Evolutionary conservation across 2,113 vertebrate species (phyloP).

Genomic region (Hoplias malabaricus): DNA sequence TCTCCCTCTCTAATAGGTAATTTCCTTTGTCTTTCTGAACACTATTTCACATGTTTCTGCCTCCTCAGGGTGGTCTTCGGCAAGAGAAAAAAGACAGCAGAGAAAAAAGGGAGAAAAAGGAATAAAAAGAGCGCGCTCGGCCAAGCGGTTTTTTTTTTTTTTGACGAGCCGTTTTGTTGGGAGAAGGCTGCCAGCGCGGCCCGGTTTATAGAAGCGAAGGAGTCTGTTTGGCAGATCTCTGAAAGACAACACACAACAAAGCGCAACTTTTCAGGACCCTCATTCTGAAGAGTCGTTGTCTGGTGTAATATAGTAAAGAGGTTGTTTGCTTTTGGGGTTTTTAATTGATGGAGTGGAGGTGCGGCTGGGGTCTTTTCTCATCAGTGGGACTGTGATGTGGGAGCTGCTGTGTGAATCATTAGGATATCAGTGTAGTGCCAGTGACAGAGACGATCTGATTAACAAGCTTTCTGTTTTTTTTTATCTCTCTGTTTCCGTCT

Average conservation of each 20-base stretch:
- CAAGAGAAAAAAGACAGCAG: conserved; percentile 13
- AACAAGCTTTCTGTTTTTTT: conserved; percentile 77
- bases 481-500: conserved; percentile 54
- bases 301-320: conserved; percentile 31
- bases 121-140: conserved; percentile 46
- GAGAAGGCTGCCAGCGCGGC: conserved; percentile 54
- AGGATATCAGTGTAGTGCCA: conserved; percentile 72
- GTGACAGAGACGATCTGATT: conserved; percentile 77
- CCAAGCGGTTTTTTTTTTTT: conserved; percentile 51
- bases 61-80: conserved; percentile 63
- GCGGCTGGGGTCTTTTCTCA: conserved; percentile 15
- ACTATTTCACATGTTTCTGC: conserved; percentile 61
- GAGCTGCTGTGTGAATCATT: conserved; percentile 70
- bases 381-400: conserved; percentile 64
- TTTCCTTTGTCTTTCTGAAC: conserved; percentile 73
- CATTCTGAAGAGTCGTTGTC: conserved; percentile 33
- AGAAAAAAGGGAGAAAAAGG: conserved; percentile 26
- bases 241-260: conserved; percentile 21
- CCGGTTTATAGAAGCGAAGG: conserved; percentile 50
- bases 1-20: conserved; percentile 72
- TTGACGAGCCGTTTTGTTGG: conserved; percentile 60
- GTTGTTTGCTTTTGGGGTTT: conserved; percentile 32
- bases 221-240: conserved; percentile 47
- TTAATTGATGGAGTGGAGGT: conserved; percentile 19
- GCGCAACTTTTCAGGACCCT: conserved; percentile 33